Base-by-base conservation (phyloP, 2,888 invertebrate genomes). In the Anoplius nigerrimus region DNA sequence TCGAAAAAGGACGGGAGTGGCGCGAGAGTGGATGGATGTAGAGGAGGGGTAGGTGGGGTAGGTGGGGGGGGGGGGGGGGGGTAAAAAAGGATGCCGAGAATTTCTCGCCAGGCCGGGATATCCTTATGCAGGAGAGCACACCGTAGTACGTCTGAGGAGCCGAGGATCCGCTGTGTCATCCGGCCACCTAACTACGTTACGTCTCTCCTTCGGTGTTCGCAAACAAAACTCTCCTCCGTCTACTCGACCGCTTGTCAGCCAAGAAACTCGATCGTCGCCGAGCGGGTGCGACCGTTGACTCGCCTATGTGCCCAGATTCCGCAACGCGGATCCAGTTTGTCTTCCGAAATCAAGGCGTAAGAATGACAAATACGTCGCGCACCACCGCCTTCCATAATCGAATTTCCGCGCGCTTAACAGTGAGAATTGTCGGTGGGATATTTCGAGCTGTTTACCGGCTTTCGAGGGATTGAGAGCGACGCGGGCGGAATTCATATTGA, bases 111-210 rank as follows among this genome's bases (percentile, higher is more conserved):
- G 45, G 24, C 24, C 18, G 48, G 43, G 51, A 34, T 16, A 66
- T 69, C 45, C 53, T 72, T 72, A 69, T 66, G 56, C 62, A 21
- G 22, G 18, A 62, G 56, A 68, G 62, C 34, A 24, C 24, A 52
- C 53, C 34, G n/a, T 56, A 66, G 59, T 62, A 57, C 48, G 65
- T 65, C 60, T 66, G 62, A 62, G 62, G 62, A 58, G 16, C 45
- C 20, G 2, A 18, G 59, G 56, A 67, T 66, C 48, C 67, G 65
- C 69, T 59, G 63, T 63, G 69, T 75, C 74, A 74, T 74, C 71
- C 34, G 52, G 24, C 55, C 34, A 45, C 46, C 61, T 71, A 74
- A 75, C 67, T 64, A 57, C 57, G 60, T 71, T 69, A 69, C 66
- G 22, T 42, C 56, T 71, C 34, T 34, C 34, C 34, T 2, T 34